Evolutionary conservation across 2,797 vertebrate genomes (phyloP), one percentile per base, ranked within the genome.

Genomic region (Austrolebias charrua): DNA sequence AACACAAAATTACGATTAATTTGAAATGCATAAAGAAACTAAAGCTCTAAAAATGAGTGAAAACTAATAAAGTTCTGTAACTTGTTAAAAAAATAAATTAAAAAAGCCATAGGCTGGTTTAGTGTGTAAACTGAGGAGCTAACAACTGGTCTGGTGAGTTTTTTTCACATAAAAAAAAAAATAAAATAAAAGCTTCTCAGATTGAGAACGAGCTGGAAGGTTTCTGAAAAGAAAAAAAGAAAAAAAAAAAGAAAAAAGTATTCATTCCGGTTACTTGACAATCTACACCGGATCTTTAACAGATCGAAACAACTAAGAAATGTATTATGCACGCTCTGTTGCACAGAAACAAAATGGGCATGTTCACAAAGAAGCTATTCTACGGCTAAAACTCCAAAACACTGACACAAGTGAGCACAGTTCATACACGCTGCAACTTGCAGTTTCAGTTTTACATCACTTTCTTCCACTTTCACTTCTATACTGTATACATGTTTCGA

Each of bases 381-480:
- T 54, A 19, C 29, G 35, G 40, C 60, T 46, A 6, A 46, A 35
- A 6, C 10, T 14, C 24, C 2, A 18, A 15, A 15, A 1, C 8
- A 24, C 2, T 13, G 3, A 51, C 31, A 54, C 3, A 28, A 3
- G 2, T 2, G 15, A 50, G 6, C 7, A 2, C 12, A 46, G 19
- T 35, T n/a, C 10, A 11, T 1, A 12, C 3, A 13, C 7, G 2
- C 7, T 49, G 2, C 16, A 54, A 14, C 2, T 1, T 53, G 38
- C 0, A 63, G 49, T 87, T 84, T 82, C 76, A 72, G 51, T 82
- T 82, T 83, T 71, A 55, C 12, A 64, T 16, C 43, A 0, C 0
- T n/a, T 29, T 16, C 66, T 83, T 84, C 44, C 68, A 86, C 80
- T 90, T 87, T 89, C 85, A 80, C 13, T 88, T 81, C 0, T 57